phyloP scores from a whole-genome alignment of 2,113 vertebrate species.

The Antechinus stuartii region DNA sequence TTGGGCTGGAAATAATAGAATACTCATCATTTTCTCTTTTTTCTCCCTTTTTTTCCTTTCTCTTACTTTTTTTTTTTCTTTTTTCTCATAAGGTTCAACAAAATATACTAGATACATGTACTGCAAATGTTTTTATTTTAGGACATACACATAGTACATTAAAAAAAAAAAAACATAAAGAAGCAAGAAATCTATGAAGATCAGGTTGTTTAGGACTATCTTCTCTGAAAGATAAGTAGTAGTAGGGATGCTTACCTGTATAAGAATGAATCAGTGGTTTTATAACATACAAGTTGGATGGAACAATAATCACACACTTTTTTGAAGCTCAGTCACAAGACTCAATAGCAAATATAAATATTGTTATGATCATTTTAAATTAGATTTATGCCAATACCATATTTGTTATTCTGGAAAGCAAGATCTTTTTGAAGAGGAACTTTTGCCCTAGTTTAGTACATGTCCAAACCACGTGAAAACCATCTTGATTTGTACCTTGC shows the following conservation, averaged over 20 bases:
- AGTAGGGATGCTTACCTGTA: background rate
- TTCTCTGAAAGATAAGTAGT: background rate
- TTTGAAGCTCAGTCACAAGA: conserved; percentile 23
- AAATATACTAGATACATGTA: background rate
- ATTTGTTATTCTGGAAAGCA: conserved; percentile 46
- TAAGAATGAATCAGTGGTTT: background rate
- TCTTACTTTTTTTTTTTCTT: no score
- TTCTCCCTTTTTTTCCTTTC: background rate
- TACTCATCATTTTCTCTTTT: background rate
- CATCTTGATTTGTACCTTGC: conserved; percentile 52
- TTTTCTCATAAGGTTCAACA: background rate
- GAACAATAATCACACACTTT: background rate
- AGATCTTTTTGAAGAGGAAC: conserved; percentile 26
- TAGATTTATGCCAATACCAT: conserved; percentile 34
- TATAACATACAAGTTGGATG: background rate
- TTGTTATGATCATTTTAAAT: background rate
- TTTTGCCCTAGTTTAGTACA: conserved; percentile 37
- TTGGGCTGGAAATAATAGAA: background rate
- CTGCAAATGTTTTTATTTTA: background rate
- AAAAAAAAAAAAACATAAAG: background rate
- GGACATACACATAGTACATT: background rate
- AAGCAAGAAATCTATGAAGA: background rate
- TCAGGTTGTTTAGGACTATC: background rate
- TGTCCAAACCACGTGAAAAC: conserved; percentile 60
- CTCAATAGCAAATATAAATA: conserved; percentile 46